Conservation (phyloP, 1,140 invertebrate genomes). For the Thaumatotibia leucotreta region DNA sequence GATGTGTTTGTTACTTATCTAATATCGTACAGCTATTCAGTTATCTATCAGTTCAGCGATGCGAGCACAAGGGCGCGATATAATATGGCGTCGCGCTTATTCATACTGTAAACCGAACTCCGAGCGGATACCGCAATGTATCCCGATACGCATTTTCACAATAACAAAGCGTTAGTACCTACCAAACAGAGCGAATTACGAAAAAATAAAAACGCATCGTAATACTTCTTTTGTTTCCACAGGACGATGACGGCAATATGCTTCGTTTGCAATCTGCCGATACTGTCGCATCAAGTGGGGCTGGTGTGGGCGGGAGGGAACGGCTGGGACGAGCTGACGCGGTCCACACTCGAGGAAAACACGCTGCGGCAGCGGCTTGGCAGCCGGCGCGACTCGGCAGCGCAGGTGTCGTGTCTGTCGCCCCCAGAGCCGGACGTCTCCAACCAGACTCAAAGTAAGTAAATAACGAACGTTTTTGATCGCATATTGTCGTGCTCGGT, state of each 20-base stretch:
- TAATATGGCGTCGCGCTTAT: slow-evolving; percentile 41
- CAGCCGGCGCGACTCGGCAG: slow-evolving; percentile 89
- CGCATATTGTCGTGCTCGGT: too few relatives aligned
- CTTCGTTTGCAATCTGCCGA: slow-evolving; percentile 96
- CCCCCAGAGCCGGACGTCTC: slow-evolving; percentile 85
- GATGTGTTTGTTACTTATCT: slow-evolving; percentile 62
- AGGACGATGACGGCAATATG: slow-evolving; percentile 96
- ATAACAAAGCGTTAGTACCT: slow-evolving; percentile 70
- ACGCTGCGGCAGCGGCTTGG: slow-evolving; percentile 87
- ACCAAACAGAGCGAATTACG: neutral
- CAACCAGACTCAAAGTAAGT: slow-evolving; percentile 69
- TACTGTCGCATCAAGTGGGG: slow-evolving; percentile 94
- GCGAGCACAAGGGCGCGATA: slow-evolving; percentile 67
- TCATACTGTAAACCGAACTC: slow-evolving; percentile 33
- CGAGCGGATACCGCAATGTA: slow-evolving; percentile 42
- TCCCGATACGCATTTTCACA: slow-evolving; percentile 49
- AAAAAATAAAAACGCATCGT: slow-evolving; percentile 7
- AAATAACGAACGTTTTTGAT: too few relatives aligned
- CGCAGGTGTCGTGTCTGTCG: slow-evolving; percentile 90
- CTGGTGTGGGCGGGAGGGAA: slow-evolving; percentile 95
- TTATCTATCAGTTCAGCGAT: slow-evolving; percentile 58
- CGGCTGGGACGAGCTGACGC: slow-evolving; percentile 92
- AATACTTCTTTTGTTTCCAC: slow-evolving; percentile 51
- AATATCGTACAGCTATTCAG: slow-evolving; percentile 58
- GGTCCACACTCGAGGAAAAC: slow-evolving; percentile 90